Evolutionary conservation across 2,113 vertebrate species (phyloP).

Genomic region (Gymnarchus niloticus): DNA sequence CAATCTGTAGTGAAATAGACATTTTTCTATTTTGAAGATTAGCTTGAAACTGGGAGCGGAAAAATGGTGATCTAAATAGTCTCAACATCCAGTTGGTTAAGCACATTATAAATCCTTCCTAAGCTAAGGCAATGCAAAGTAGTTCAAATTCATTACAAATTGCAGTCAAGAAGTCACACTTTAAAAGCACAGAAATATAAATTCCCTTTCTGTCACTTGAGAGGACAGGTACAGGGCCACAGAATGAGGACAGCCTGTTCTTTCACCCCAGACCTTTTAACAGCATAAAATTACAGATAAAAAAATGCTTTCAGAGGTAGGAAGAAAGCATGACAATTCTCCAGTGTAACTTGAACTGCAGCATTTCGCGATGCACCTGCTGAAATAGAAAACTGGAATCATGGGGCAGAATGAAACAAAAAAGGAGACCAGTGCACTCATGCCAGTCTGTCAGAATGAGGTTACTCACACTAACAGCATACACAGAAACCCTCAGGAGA

Average conservation of each 20-base stretch:
- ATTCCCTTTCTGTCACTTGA: neutral
- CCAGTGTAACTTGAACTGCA: neutral
- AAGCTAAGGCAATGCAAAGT: neutral
- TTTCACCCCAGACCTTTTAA: neutral
- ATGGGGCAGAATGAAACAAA: neutral
- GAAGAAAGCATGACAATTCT: constrained; percentile 1
- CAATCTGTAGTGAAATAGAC: neutral
- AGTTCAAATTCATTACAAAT: neutral
- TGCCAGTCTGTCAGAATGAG: neutral
- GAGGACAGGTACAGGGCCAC: neutral
- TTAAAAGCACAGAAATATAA: neutral
- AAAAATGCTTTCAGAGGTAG: constrained; percentile 12
- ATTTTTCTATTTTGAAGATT: neutral
- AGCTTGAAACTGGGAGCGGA: neutral
- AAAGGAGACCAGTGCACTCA: neutral
- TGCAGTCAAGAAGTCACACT: neutral
- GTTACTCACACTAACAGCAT: neutral
- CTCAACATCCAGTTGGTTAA: neutral
- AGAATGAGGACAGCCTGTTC: constrained; percentile 12
- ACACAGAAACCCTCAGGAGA: constrained; percentile 4
- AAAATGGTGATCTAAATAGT: neutral
- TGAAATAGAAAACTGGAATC: neutral
- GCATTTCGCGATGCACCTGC: neutral
- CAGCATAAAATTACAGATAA: constrained; percentile 1
- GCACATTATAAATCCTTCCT: neutral